These are phyloP conservation scores for Choristoneura fumiferana DNA, from an alignment of 1,140 invertebrate genomes.

Conservation along the genomic window DNA sequence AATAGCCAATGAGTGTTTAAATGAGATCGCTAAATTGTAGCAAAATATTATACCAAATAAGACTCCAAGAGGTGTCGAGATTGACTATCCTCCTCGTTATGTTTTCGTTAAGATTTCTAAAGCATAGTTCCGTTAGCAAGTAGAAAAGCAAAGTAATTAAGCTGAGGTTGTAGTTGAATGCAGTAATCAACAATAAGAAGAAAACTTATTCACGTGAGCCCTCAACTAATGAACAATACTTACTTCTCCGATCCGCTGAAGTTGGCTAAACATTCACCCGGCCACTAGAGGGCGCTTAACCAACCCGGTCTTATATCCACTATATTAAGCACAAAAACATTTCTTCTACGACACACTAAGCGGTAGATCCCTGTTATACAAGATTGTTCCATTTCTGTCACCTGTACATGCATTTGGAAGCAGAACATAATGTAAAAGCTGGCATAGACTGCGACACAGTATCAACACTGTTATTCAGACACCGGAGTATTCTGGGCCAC, in stretches of 20 bases:
- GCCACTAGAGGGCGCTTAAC: constrained; percentile 41
- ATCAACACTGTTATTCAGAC: too few species aligned
- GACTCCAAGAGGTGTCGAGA: too few species aligned
- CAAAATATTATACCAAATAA: too few species aligned
- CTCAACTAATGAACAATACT: constrained; percentile 69
- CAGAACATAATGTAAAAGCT: constrained; percentile 23
- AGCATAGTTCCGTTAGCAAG: background rate
- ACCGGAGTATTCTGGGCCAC: background rate
- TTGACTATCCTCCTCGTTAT: too few species aligned
- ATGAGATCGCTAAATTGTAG: too few species aligned
- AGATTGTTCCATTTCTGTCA: constrained; percentile 53
- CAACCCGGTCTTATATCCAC: constrained; percentile 51
- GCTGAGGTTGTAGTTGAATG: constrained; percentile 8
- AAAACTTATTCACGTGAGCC: constrained; percentile 46
- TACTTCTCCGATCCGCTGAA: constrained; percentile 34
- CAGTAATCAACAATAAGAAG: constrained; percentile 4
- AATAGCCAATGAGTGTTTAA: too few species aligned
- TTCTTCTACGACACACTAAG: constrained; percentile 62
- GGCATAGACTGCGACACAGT: constrained; percentile 5
- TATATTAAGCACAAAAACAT: constrained; percentile 49
- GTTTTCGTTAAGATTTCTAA: background rate
- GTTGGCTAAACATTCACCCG: constrained; percentile 32
- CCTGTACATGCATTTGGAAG: constrained; percentile 61
- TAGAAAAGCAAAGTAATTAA: constrained; percentile 2
- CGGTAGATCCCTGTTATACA: constrained; percentile 36